Evolutionary conservation across 2,113 vertebrate genomes (phyloP), one percentile per base, ranked within the genome.

Genomic region (Percopsis transmontana): DNA sequence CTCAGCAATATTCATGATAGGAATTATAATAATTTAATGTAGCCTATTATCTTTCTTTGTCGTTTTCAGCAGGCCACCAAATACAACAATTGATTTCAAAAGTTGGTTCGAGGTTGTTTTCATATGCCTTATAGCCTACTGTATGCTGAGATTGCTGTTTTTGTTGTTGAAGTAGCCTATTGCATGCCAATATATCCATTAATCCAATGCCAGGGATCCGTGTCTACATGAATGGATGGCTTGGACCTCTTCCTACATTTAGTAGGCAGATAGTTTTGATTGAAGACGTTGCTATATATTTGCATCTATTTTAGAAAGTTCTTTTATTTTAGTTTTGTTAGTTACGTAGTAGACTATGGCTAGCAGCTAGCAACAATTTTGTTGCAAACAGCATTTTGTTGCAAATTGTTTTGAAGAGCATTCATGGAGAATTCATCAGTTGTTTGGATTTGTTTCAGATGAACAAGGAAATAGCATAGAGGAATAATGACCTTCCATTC

Each of bases 171-270:
- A 47, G 23, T 33, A 16, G 77, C 67, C 13, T 45, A 51, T 67
- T 66, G 74, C 40, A 16, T 78, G 79, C 79, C 78, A 83, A 62
- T 40, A 63, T 51, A 44, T 73, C 56, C 70, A 82, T 74, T 78
- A 70, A 54, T n/a, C 40, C 10, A 6, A 13, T 41, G 24, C 62
- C 27, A 23, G 23, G 23, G 33, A 68, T 40, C 51, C 13, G 48
- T 47, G 51, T 44, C 38, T 5, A 10, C 62, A 39, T 45, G 15
- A 52, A 38, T 45, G 1, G 44, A 27, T 51, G 2, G 3, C 44
- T 58, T 3, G 11, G 0, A 44, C 7, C 27, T 14, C 51, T 45
- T 20, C 45, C 4, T 40, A 14, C 12, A 12, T 51, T 51, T 19
- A 20, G 7, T 12, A 51, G 12, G 11, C 11, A 45, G 6, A 8